A percentile compares a stretch with the other conserved stretches of the same genome.
phyloP scores from a whole-genome alignment of 2,888 invertebrate genomes.

The Stenchaetothrips biformis region DNA sequence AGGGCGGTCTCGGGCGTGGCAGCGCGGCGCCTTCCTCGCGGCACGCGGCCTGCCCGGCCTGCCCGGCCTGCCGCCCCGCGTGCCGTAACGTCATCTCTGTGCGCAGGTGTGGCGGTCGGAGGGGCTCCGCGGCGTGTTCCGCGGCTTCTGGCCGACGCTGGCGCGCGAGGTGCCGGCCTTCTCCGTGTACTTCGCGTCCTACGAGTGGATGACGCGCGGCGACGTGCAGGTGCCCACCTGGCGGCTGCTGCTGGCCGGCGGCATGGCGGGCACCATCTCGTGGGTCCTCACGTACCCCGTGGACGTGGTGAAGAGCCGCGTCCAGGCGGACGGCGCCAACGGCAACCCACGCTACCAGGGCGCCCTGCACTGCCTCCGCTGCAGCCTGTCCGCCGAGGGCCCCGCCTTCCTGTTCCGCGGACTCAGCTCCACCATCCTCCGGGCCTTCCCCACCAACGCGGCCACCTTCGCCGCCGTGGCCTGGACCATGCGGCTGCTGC shows the following conservation, averaged over 20 bases:
- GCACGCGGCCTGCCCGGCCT: too few species aligned
- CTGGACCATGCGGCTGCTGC: slow-evolving; percentile 60
- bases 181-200: slow-evolving; percentile 78
- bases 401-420: slow-evolving; percentile 67
- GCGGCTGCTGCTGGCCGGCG: slow-evolving; percentile 75
- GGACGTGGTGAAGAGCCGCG: slow-evolving; percentile 83
- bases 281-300: slow-evolving; percentile 84
- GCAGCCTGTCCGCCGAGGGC: slow-evolving; percentile 67
- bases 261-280: slow-evolving; percentile 75
- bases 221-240: slow-evolving; percentile 51
- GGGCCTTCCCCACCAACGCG: slow-evolving; percentile 91
- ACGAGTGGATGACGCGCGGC: slow-evolving; percentile 66
- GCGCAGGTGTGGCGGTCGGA: slow-evolving; percentile 53
- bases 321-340: slow-evolving; percentile 66
- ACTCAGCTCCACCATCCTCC: slow-evolving; percentile 67
- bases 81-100: too few species aligned
- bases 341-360: slow-evolving; percentile 56
- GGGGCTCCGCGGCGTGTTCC: slow-evolving; percentile 66
- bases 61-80: too few species aligned
- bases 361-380: slow-evolving; percentile 66
- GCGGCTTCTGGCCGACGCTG: slow-evolving; percentile 70
- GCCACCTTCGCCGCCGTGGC: slow-evolving; percentile 85
- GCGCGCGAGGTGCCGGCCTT: slow-evolving; percentile 78
- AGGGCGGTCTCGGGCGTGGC: too few species aligned
- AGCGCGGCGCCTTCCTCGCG: too few species aligned